These are phyloP conservation scores for Oncorhynchus kisutch DNA, from an alignment of 2,113 vertebrate genomes.

Conservation along the genomic window DNA sequence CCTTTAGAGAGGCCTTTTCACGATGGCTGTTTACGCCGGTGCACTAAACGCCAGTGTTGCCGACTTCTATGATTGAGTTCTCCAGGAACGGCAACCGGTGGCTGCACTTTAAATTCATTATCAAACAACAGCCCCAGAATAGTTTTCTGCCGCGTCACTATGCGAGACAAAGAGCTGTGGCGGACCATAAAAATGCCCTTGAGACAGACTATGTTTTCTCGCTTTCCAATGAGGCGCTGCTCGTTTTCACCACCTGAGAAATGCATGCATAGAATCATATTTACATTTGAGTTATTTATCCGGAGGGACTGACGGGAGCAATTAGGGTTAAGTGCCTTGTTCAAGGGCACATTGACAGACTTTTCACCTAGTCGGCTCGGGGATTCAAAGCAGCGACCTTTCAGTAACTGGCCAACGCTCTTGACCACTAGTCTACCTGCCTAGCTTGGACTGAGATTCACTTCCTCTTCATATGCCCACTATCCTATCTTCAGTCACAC, in stretches of 20 bases:
- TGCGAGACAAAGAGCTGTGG: too few species aligned
- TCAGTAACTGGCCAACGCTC: too few species aligned
- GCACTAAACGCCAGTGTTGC: neutral
- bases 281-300: too few species aligned
- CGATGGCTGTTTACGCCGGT: neutral
- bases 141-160: neutral
- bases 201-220: constrained; percentile 5
- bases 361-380: too few species aligned
- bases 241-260: too few species aligned
- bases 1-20: neutral
- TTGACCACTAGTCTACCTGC: too few species aligned
- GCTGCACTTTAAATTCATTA: constrained; percentile 12
- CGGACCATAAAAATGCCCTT: constrained; percentile 1
- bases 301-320: too few species aligned
- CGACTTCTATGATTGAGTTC: neutral
- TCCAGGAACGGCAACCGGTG: neutral
- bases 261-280: too few species aligned
- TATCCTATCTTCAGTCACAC: neutral
- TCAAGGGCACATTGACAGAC: too few species aligned
- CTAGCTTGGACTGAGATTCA: too few species aligned
- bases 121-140: neutral
- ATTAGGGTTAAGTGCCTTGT: too few species aligned
- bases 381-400: too few species aligned
- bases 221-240: neutral
- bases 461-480: neutral